Evolutionary conservation across 2,113 vertebrate species (phyloP).

Genomic region (Crypturellus undulatus): DNA sequence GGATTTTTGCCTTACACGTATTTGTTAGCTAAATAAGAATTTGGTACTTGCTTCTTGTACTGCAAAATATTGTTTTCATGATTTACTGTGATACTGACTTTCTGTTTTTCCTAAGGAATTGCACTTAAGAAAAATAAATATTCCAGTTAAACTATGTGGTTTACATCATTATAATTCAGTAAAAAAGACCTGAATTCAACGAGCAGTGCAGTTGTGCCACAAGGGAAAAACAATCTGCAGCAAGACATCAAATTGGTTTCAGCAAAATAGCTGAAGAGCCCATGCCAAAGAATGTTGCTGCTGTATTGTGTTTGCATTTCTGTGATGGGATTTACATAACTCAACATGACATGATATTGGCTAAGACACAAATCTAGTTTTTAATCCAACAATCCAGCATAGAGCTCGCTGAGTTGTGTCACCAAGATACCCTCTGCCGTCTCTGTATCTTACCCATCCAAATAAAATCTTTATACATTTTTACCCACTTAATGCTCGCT

Average conservation of each 20-base stretch:
- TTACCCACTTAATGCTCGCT: constrained; percentile 62
- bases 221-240: constrained; percentile 59
- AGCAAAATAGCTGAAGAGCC: constrained; percentile 62
- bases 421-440: constrained; percentile 69
- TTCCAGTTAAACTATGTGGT: neutral
- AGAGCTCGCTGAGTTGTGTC: constrained; percentile 68
- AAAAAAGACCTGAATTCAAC: neutral
- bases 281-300: constrained; percentile 63
- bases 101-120: constrained; percentile 5
- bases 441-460: constrained; percentile 46
- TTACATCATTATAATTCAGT: constrained; percentile 18
- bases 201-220: neutral
- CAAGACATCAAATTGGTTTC: constrained; percentile 72
- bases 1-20: neutral
- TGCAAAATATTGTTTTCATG: neutral
- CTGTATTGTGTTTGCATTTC: constrained; percentile 79
- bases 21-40: neutral
- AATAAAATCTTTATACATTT: constrained; percentile 46
- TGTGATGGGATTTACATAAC: constrained; percentile 83
- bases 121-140: neutral
- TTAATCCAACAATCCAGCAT: constrained; percentile 78
- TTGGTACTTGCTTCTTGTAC: neutral
- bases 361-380: constrained; percentile 77
- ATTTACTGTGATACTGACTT: neutral
- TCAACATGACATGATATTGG: constrained; percentile 81